A percentile compares a stretch with the other conserved stretches of the same genome.
Evolutionary conservation across 2,888 invertebrate genomes (phyloP).

Genomic region (Hedya salicella): DNA sequence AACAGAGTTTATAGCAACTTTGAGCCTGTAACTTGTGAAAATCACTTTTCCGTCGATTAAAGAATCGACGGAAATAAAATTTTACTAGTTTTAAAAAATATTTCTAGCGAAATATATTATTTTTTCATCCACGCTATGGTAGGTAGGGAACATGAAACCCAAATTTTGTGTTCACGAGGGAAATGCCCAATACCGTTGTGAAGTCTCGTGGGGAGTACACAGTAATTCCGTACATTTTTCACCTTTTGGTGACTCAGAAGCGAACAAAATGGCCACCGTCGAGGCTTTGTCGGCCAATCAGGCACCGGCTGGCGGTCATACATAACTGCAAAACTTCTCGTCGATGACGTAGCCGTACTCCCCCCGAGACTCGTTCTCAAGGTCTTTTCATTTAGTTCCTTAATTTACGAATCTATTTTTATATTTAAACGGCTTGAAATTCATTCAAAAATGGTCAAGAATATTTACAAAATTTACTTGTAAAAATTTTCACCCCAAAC

Average conservation of each 20-base stretch:
- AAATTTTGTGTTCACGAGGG: slow-evolving; percentile 83
- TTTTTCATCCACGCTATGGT: slow-evolving; percentile 67
- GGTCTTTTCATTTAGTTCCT: slow-evolving; percentile 80
- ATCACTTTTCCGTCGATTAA: slow-evolving; percentile 62
- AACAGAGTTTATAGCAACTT: slow-evolving; percentile 63
- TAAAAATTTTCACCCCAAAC: slow-evolving; percentile 19
- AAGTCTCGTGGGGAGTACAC: slow-evolving; percentile 86
- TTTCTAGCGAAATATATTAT: slow-evolving; percentile 55
- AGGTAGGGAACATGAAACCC: slow-evolving; percentile 79
- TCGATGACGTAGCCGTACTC: slow-evolving; percentile 79
- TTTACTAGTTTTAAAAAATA: slow-evolving; percentile 46
- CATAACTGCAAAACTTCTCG: slow-evolving; percentile 76
- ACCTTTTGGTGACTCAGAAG: slow-evolving; percentile 87
- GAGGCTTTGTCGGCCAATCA: slow-evolving; percentile 82
- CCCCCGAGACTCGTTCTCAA: slow-evolving; percentile 83
- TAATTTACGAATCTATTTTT: slow-evolving; percentile 62
- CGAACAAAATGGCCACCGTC: slow-evolving; percentile 87
- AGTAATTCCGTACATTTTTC: slow-evolving; percentile 86
- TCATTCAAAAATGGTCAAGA: slow-evolving; percentile 5
- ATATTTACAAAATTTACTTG: slow-evolving; percentile 21
- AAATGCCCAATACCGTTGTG: slow-evolving; percentile 85
- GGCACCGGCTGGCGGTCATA: slow-evolving; percentile 66
- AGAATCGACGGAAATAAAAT: slow-evolving; percentile 46
- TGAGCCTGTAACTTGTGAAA: slow-evolving; percentile 64
- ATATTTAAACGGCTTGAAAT: slow-evolving; percentile 46